Evolutionary conservation across 2,113 vertebrate species (phyloP), one percentile per base, ranked within the genome.

Genomic region (Crotalus tigris): DNA sequence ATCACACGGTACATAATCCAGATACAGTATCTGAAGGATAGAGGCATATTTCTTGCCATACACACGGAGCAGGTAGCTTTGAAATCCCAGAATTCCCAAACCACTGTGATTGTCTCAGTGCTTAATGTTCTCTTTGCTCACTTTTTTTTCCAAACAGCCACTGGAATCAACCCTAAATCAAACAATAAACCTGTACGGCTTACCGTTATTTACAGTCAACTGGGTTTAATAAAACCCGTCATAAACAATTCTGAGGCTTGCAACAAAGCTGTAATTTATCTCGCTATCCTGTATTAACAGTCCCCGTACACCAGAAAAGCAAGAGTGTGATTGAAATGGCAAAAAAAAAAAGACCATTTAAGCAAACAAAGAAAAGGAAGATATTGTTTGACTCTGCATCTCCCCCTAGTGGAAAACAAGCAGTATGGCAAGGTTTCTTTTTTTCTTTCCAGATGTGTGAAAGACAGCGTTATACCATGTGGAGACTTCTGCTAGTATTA

Each of bases 331-430:
- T 91, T 85, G 87, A 85, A 88, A 29, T 53, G 69, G 93, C 93
- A 86, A 9, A 88, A 88, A 55, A 55, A 21, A 26, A 15, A 1
- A 64, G 57, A 12, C 3, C 1, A 21, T 89, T 87, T 90, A 93
- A 94, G n/a, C 13, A 13, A 29, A 81, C 75, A 81, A 85, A 29
- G 6, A 69, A 39, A 75, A 51, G 88, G 59, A 9, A n/a, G 19
- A 26, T 91, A 92, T 97, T 96, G n/a, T 91, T 90, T 96, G 94
- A 95, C 96, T 97, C 96, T 93, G 87, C 87, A 95, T 57, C 94
- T 94, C 97, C 96, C 94, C 96, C 95, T 97, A 92, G 96, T 97
- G 97, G 97, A 97, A 95, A 94, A 94, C 3, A 4, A 61, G 61
- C 92, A 94, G 17, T 24, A 54, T 53, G 23, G 64, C 53, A 46